Percentiles rank a stretch among this genome's conserved stretches.
Evolutionary conservation across 2,113 vertebrate genomes (phyloP).

Genomic region (Scomber scombrus): DNA sequence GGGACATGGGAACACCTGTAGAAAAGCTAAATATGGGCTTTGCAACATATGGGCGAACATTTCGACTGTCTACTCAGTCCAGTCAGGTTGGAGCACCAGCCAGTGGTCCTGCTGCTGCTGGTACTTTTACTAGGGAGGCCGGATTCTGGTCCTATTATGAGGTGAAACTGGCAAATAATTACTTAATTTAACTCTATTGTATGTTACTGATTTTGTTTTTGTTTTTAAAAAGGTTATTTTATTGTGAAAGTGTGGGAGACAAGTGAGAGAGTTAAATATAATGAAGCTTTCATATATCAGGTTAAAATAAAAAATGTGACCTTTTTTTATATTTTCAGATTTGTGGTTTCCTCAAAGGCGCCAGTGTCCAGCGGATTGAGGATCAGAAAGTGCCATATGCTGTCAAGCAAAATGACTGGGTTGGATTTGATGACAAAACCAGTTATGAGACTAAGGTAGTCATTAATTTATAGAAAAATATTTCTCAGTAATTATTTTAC

Average conservation of each 20-base stretch:
- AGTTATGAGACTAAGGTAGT: conserved; percentile 86
- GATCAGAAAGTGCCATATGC: conserved; percentile 87
- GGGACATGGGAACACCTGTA: conserved; percentile 78
- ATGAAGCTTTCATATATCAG: not conserved
- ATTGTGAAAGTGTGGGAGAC: too few relatives aligned
- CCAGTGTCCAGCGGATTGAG: conserved; percentile 76
- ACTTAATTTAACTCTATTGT: not conserved
- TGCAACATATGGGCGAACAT: conserved; percentile 85
- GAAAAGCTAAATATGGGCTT: conserved; percentile 89
- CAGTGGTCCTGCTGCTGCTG: conserved; percentile 79
- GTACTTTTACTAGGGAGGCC: conserved; percentile 81
- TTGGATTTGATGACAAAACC: conserved; percentile 83
- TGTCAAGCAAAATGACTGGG: conserved; percentile 80
- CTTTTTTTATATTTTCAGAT: conserved; percentile 73
- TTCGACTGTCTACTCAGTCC: conserved; percentile 72
- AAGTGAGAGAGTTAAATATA: too few relatives aligned
- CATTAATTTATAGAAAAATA: not conserved
- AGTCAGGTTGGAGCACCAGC: conserved; percentile 69
- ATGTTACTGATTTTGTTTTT: too few relatives aligned
- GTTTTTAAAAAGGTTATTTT: too few relatives aligned
- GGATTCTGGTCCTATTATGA: conserved; percentile 89
- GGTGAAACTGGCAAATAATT: conserved; percentile 64
- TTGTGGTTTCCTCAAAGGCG: conserved; percentile 83
- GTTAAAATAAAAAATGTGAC: not conserved
- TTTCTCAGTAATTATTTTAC: not conserved